Evolutionary conservation across 2,113 vertebrate genomes (phyloP), one percentile per base, ranked within the genome.

Genomic region (Petroica traversi): DNA sequence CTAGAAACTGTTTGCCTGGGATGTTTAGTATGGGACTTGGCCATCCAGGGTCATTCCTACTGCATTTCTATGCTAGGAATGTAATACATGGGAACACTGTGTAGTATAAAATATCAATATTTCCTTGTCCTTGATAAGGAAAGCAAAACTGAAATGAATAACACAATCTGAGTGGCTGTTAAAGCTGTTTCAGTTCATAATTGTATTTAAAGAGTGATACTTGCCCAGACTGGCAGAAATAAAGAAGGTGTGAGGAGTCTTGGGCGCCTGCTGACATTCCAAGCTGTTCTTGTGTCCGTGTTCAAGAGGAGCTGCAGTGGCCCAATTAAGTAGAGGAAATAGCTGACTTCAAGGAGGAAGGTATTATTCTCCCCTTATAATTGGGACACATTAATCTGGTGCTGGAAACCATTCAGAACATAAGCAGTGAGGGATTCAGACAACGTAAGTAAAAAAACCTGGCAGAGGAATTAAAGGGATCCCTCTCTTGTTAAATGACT

Each of bases 321-420:
- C 92, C 89, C 78, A 93, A 8, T 96, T 96, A 95, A 74, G 36
- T 18, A 63, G 61, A 91, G 84, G 74, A 95, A 89, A 92, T 85
- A 87, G 59, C 59, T 94, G 85, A 57, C 78, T 80, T 88, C 67
- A 82, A 69, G 92, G 74, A 89, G 85, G 34, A 93, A 87, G 43
- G 74, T 72, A 24, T 54, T 80, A 59, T 73, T 94, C 93, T 72
- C 38, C 31, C 19, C 63, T 72, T 91, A 62, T 94, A 92, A 85
- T 67, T 94, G 92, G 85, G 67, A 55, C 62, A 25, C 68, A 8
- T 36, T 93, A 79, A 77, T 77, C 25, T 94, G 66, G 41, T 58
- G 63, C 75, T 92, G 75, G 72, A 88, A 92, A 59, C 12, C 20
- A 20, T 55, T 92, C 31, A 17, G 63, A 85, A 52, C 19, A 18